Evolutionary conservation across 2,888 invertebrate species (phyloP), one percentile per base, ranked within the genome.

Genomic region (Taenaris catops): DNA sequence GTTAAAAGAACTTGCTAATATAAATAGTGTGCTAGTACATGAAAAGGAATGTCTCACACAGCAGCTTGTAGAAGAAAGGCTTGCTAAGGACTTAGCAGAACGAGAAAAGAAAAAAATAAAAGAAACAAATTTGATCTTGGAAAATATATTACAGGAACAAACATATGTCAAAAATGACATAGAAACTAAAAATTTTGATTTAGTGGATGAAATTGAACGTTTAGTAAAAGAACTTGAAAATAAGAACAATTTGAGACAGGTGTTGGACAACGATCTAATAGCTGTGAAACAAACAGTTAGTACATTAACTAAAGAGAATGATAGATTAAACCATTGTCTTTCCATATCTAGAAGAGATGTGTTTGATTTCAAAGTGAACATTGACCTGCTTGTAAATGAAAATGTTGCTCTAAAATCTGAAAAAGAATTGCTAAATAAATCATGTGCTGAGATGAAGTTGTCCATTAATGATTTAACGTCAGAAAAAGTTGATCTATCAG

Each of bases 1-100:
- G n/a, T 29, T 41, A 9, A 12, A 25, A 10, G 28, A 41, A 18
- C 7, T 38, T 1, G 19, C 39, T 18, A 38, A 39, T 49, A 16
- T 25, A 2, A 36, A 29, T 18, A 21, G 38, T 14, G 21, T 16
- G 7, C 32, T 47, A 25, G n/a, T 44, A 16, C 48, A 60, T 37
- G 52, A 59, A 33, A 66, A 58, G 35, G 59, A 65, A 39, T 58
- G 54, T 43, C 52, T 72, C 3, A 55, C 55, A 1, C 60, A 63
- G 36, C 57, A 67, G 18, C 40, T 66, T 11, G 37, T 58, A 0
- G 65, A 68, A 50, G 67, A 69, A 35, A 59, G 51, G 44, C 49
- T 55, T 3, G 42, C 49, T 0, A 61, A 53, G 38, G 50, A 63
- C 33, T 44, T 62, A 25, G 44, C 46, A 1, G 62, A 64, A 31